Evolutionary conservation across 2,797 vertebrate genomes (phyloP).

Genomic region (Eurystomus glaucurus): DNA sequence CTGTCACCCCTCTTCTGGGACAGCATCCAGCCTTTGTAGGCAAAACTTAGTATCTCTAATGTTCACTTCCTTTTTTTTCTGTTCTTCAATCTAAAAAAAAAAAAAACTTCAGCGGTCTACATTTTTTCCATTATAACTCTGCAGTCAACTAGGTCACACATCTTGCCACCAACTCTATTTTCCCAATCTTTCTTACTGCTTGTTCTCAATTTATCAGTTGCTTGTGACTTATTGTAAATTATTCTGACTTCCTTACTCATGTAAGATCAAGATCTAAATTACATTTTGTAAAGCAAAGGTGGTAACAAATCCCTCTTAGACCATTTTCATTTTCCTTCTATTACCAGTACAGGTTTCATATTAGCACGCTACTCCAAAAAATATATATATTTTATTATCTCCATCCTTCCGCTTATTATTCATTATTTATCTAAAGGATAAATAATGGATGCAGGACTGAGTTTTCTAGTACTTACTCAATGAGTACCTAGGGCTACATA

Average conservation of each 20-base stretch:
- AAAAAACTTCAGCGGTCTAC: not conserved
- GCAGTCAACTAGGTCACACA: not conserved
- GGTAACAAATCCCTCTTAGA: not conserved
- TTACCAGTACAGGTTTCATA: not conserved
- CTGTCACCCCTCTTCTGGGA: not conserved
- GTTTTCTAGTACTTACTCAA: not conserved
- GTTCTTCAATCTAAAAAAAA: not conserved
- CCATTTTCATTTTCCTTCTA: not conserved
- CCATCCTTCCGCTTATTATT: not conserved
- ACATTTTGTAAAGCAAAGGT: constrained; percentile 2
- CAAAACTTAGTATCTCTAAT: not conserved
- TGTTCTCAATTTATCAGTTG: not conserved
- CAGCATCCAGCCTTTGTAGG: not conserved
- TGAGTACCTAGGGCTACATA: not conserved
- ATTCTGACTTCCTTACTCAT: not conserved
- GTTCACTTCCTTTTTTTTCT: not conserved
- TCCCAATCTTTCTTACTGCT: not conserved
- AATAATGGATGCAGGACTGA: not conserved
- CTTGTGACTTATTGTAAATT: not conserved
- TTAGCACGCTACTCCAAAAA: not conserved
- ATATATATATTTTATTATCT: not conserved
- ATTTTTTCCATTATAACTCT: not conserved
- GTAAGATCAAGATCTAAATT: not conserved
- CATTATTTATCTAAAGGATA: not conserved
- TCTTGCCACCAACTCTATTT: not conserved